Base-by-base conservation (phyloP, 2,888 invertebrate genomes). In the Caenorhabditis doughertyi region DNA sequence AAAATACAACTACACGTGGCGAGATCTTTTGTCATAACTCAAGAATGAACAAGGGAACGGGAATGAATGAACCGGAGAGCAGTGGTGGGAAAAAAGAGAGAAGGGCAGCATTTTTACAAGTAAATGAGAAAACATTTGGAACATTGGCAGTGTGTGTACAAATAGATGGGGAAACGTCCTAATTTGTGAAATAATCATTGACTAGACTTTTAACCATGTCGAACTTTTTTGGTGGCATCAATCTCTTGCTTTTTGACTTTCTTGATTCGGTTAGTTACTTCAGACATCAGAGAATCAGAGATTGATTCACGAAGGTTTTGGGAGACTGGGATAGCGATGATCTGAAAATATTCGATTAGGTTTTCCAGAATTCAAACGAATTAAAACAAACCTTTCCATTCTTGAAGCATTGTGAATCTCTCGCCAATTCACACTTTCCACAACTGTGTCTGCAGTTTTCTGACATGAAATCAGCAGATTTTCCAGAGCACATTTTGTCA, bases 401-500 rank as follows among this genome's bases (percentile, higher is more conserved):
- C 11, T 32, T 39, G 70, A 67, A 81, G 58, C 88, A 88, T 53
- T 85, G 84, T 11, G 79, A 70, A 16, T 74, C 73, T 56, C 84
- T 79, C 3, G 68, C 29, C 23, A 85, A 47, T 0, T 47, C 39
- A 74, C 91, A 91, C 29, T 90, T 82, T 62, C 85, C 85, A 70
- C 91, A 91, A n/a, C 82, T 76, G 18, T 82, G 56, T 16, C 91
- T 84, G 53, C 91, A 91, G 77, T 91, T 91, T 74, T 91, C 91
- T 23, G 86, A 82, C 89, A 91, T 89, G 81, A 90, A 91, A 39
- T 83, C 81, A 3, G 83, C 81, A 21, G 86, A 85, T 29, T 83
- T 84, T n/a, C 86, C 86, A 27, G 29, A 25, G 74, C 88, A 88
- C 86, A 87, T 87, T 18, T 86, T 83, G 27, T 74, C 76, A 23